These are phyloP conservation scores for Actinostola sp. DNA, from an alignment of 92 coral and sea anemone genomes.

Conservation along the genomic window DNA sequence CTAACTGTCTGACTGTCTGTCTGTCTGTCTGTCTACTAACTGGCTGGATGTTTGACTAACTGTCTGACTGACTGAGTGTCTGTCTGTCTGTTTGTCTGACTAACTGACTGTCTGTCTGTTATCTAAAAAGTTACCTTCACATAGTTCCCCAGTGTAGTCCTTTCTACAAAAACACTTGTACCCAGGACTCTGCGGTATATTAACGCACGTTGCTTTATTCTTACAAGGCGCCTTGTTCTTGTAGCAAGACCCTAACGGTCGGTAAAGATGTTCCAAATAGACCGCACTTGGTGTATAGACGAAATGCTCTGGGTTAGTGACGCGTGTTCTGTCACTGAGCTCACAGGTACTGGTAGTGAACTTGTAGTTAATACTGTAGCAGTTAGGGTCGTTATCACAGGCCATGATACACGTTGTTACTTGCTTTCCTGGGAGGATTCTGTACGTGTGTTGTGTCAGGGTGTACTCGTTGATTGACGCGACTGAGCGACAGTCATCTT, in stretches of 20 bases:
- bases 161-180: slow-evolving; percentile 58
- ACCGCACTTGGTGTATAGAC: slow-evolving; percentile 33
- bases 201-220: slow-evolving; percentile 59
- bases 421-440: slow-evolving; percentile 52
- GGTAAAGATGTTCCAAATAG: slow-evolving; percentile 73
- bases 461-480: slow-evolving; percentile 59
- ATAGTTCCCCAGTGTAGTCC: slow-evolving; percentile 60
- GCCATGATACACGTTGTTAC: slow-evolving; percentile 57
- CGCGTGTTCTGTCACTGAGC: slow-evolving; percentile 64
- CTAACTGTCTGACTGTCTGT: no score
- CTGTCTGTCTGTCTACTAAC: no score
- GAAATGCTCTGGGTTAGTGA: slow-evolving; percentile 43
- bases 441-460: slow-evolving; percentile 49
- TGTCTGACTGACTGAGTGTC: neutral
- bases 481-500: slow-evolving; percentile 38
- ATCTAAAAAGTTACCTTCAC: slow-evolving; percentile 44
- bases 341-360: slow-evolving; percentile 57
- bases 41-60: no score
- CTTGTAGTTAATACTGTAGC: slow-evolving; percentile 71
- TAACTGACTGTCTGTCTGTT: neutral
- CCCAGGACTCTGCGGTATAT: slow-evolving; percentile 66
- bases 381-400: slow-evolving; percentile 63
- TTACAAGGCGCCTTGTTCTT: slow-evolving; percentile 53
- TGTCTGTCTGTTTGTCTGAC: no score
- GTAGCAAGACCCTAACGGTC: slow-evolving; percentile 70